Base-by-base conservation (phyloP, 2,113 vertebrate species). In the Corythoichthys intestinalis region DNA sequence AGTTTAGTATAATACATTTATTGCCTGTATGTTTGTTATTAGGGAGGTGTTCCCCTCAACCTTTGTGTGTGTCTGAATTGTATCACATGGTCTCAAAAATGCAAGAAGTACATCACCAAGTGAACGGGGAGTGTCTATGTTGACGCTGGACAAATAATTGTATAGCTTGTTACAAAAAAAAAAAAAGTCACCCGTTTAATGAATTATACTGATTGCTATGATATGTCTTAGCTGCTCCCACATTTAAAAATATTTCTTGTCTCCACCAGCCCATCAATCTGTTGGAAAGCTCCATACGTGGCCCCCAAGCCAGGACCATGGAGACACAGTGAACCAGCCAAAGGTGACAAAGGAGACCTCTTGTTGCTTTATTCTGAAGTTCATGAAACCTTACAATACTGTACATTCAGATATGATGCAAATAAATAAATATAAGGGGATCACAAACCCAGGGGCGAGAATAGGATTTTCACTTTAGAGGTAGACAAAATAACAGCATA, bases 241-340 rank as follows among this genome's bases (percentile, higher is more conserved):
- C 35, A 41, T 34, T 57, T 52, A 34, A 59, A 66, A 46, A 11
- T 65, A 49, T 9, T 46, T 28, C 65, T 14, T 71, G 38, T 79
- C 39, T 82, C 61, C 74, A 78, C 9, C 85, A 96, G 95, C 65
- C 10, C 87, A 80, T 67, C 88, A 86, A 56, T 91, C 90, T 20
- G 82, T 87, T 48, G 88, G 91, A 62, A 94, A 91, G 74, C 67
- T 93, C 58, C 87, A 86, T 14, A 83, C 73, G 72, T 94, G 93
- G 94, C 93, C 93, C 1, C 94, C 93, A 0, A 46, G 84, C 77
- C 76, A 72, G 66, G 5, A 72, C 69, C 65, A 77, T 49, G 80
- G 74, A 11, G 73, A 72, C 64, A 72, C 57, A 38, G 65, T 53
- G 48, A 64, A 62, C 57, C 73, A 7, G 34, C 54, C 63, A 72